phyloP scores from a whole-genome alignment of 2,113 vertebrate genomes.

The Orientallactaga bullata region DNA sequence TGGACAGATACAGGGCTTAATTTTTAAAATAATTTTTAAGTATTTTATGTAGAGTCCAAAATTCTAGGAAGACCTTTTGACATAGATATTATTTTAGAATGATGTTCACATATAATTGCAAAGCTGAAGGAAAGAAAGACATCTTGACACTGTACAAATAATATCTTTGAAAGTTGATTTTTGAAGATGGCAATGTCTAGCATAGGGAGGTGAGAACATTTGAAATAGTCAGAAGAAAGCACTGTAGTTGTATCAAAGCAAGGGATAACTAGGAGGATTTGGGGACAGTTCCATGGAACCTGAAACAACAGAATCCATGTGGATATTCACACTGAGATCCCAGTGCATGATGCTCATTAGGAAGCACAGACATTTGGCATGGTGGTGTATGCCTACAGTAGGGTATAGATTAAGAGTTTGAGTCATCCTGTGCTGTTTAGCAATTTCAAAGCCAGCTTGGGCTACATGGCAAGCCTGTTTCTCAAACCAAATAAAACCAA shows the following conservation, averaged over 20 bases:
- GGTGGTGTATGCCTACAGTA: no score
- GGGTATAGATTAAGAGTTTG: not conserved
- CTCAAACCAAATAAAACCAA: not conserved
- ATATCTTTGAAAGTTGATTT: not conserved
- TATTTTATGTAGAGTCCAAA: not conserved
- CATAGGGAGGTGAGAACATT: fast-evolving
- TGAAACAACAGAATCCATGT: not conserved
- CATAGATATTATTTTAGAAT: not conserved
- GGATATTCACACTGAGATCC: not conserved
- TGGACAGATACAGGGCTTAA: not conserved
- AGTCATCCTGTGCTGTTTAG: not conserved
- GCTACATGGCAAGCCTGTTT: not conserved
- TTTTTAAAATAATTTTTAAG: not conserved
- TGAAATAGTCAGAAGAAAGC: not conserved
- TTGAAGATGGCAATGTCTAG: not conserved
- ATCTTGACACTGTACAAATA: not conserved
- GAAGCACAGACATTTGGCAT: not conserved
- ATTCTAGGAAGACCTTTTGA: not conserved
- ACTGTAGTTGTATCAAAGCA: fast-evolving
- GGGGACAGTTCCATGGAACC: not conserved
- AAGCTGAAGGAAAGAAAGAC: not conserved
- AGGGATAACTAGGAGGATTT: not conserved
- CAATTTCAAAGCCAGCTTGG: not conserved
- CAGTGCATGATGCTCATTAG: not conserved
- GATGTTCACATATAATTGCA: not conserved